phyloP scores from a whole-genome alignment of 1,140 invertebrate species.

The Drosophila subpulchrella region DNA sequence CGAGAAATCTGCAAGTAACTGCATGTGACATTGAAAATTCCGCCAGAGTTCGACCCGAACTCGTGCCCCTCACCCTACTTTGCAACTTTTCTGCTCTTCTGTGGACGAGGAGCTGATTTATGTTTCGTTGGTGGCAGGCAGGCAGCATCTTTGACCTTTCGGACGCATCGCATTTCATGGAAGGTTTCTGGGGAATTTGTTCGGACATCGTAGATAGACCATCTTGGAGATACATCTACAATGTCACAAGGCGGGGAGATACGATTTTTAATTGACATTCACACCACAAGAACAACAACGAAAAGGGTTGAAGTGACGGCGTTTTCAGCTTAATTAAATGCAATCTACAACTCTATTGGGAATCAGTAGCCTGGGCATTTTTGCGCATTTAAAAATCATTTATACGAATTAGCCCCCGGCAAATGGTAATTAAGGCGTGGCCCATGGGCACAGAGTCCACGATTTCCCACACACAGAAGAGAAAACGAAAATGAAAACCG shows the following conservation, averaged over 20 bases:
- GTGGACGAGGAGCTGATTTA: constrained; percentile 45
- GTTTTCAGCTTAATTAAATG: constrained; percentile 61
- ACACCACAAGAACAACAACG: neutral
- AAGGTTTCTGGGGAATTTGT: constrained; percentile 46
- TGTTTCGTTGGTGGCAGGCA: constrained; percentile 32
- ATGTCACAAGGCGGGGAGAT: constrained; percentile 11
- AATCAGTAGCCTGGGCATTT: constrained; percentile 69
- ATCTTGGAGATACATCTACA: constrained; percentile 37
- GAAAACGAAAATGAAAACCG: neutral
- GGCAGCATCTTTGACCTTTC: constrained; percentile 40
- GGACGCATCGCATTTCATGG: constrained; percentile 55
- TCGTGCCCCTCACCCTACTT: neutral
- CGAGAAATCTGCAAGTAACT: constrained; percentile 21
- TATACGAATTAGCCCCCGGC: constrained; percentile 61
- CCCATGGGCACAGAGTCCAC: constrained; percentile 40
- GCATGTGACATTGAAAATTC: constrained; percentile 41
- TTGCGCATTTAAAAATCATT: constrained; percentile 77
- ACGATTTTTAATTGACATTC: constrained; percentile 57
- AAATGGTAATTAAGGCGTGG: constrained; percentile 62
- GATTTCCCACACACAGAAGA: constrained; percentile 3
- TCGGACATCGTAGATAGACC: constrained; percentile 40
- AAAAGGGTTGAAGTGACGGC: neutral
- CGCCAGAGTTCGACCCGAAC: constrained; percentile 1
- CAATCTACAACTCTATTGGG: constrained; percentile 71
- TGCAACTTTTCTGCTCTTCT: neutral